A percentile compares a stretch with the other conserved stretches of the same genome.
phyloP scores from a whole-genome alignment of 2,797 vertebrate genomes.

The Eremophila alpestris region DNA sequence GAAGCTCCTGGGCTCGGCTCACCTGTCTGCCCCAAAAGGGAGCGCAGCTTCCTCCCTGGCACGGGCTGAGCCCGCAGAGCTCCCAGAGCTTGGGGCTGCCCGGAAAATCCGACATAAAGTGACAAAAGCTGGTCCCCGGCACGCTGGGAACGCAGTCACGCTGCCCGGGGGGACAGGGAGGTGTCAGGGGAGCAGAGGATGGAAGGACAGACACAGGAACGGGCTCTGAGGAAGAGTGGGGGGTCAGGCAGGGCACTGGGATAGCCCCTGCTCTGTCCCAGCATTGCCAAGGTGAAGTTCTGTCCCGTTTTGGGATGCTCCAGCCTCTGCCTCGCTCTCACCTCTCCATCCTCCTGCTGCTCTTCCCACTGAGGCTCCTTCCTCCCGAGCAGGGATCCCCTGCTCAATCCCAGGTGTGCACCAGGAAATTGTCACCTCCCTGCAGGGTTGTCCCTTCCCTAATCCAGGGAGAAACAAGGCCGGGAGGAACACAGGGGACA shows the following conservation, averaged over 20 bases:
- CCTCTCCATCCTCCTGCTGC: too few relatives aligned
- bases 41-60: background rate
- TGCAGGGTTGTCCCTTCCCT: background rate
- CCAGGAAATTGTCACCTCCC: background rate
- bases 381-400: background rate
- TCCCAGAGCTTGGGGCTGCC: rapidly evolving
- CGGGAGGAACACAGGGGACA: background rate
- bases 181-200: rapidly evolving
- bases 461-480: background rate
- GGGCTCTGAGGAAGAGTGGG: background rate
- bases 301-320: too few relatives aligned
- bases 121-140: background rate
- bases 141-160: rapidly evolving
- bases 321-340: too few relatives aligned
- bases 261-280: too few relatives aligned
- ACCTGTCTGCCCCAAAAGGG: background rate
- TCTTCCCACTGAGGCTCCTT: background rate
- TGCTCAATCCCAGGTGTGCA: background rate
- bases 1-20: background rate
- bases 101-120: background rate
- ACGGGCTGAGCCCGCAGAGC: background rate
- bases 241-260: background rate
- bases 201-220: background rate
- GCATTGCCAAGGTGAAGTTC: too few relatives aligned
- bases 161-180: background rate